A percentile compares a stretch with the other conserved stretches of the same genome.
Evolutionary conservation across 1,140 invertebrate genomes (phyloP).

Genomic region (Wasmannia auropunctata): DNA sequence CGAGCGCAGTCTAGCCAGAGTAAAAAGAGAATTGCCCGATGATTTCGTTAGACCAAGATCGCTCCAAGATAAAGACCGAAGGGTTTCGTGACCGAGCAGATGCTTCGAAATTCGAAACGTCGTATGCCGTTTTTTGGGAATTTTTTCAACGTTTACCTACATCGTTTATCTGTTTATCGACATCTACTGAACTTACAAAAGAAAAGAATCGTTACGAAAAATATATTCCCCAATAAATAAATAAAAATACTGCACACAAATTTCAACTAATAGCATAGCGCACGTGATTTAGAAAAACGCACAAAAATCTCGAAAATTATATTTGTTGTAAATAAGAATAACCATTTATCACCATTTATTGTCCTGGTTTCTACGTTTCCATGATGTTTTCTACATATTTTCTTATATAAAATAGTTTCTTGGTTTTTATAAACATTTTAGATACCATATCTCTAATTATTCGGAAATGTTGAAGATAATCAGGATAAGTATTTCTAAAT

Average conservation of each 20-base stretch:
- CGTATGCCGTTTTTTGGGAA: neutral
- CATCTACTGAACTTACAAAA: neutral
- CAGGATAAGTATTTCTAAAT: too few species aligned
- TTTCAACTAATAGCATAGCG: neutral
- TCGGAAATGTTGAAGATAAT: too few species aligned
- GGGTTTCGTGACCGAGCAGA: conserved; percentile 32
- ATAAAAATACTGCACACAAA: neutral
- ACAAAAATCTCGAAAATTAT: too few species aligned
- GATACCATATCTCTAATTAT: too few species aligned
- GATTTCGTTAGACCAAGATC: conserved; percentile 9
- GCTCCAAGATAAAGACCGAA: conserved; percentile 28
- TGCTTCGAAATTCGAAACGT: neutral
- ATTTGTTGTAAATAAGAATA: too few species aligned
- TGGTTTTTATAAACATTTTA: too few species aligned
- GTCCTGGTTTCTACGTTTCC: too few species aligned
- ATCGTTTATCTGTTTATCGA: neutral
- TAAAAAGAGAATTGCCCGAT: conserved; percentile 15
- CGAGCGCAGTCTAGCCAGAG: neutral
- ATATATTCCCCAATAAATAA: neutral
- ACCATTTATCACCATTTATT: too few species aligned
- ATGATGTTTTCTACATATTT: too few species aligned
- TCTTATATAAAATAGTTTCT: too few species aligned
- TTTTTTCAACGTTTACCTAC: neutral
- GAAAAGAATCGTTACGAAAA: neutral
- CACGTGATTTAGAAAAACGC: too few species aligned